These are phyloP conservation scores for Lateolabrax maculatus DNA, from an alignment of 2,797 vertebrate species.

Conservation along the genomic window DNA sequence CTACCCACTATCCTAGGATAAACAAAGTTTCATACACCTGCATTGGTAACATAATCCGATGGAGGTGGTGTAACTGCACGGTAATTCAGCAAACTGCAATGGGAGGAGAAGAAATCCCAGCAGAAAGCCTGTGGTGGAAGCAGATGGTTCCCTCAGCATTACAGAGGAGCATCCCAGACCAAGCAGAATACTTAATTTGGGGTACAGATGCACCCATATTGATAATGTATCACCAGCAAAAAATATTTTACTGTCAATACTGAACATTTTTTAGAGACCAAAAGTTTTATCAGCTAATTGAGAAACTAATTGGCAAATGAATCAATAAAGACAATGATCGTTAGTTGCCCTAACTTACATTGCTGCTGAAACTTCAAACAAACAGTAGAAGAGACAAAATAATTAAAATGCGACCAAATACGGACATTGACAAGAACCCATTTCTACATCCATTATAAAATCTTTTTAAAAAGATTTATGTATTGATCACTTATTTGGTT, in stretches of 20 bases:
- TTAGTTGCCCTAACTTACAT: not conserved
- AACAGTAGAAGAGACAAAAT: not conserved
- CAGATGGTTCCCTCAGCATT: not conserved
- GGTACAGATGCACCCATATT: not conserved
- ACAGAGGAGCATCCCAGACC: not conserved
- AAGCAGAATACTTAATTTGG: not conserved
- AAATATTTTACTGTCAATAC: too few species aligned
- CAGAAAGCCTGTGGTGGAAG: not conserved
- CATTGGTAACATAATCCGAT: not conserved
- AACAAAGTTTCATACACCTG: conserved; percentile 5
- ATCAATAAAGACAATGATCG: not conserved
- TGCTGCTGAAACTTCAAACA: not conserved
- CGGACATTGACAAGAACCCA: not conserved
- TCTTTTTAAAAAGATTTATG: not conserved
- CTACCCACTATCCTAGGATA: too few species aligned
- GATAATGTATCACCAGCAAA: not conserved
- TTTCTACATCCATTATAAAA: not conserved
- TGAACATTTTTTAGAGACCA: too few species aligned
- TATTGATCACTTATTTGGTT: not conserved
- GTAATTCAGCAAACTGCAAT: not conserved
- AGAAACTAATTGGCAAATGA: not conserved
- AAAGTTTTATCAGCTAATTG: too few species aligned
- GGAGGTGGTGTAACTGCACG: not conserved
- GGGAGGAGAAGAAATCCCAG: not conserved
- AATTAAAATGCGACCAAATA: not conserved